A percentile compares a stretch with the other conserved stretches of the same genome.
phyloP scores from a whole-genome alignment of 1,140 invertebrate genomes.

The Drosophila fuyamai region DNA sequence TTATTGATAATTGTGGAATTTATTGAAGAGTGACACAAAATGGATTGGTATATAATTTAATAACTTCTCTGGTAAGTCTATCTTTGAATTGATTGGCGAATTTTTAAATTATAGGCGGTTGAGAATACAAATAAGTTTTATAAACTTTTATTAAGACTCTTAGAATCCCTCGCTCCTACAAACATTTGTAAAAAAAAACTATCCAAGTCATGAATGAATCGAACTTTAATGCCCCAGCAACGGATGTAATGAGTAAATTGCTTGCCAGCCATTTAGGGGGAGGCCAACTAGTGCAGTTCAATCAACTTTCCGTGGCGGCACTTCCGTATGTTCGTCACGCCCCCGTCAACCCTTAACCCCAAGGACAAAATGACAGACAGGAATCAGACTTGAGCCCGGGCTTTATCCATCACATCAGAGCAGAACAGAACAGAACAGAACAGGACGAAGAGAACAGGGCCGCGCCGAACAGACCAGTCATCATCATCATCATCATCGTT shows the following conservation, averaged over 20 bases:
- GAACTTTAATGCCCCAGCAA: not conserved
- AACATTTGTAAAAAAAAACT: no score
- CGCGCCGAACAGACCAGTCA: not conserved
- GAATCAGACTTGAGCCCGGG: conserved; percentile 6
- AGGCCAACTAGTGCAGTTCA: conserved; percentile 30
- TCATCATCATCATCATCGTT: conserved; percentile 16
- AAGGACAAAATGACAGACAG: conserved; percentile 5
- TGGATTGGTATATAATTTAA: no score
- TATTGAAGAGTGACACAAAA: no score
- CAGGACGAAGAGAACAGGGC: not conserved
- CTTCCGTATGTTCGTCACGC: conserved; percentile 25
- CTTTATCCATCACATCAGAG: conserved; percentile 21
- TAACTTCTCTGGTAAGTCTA: no score
- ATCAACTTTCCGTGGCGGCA: conserved; percentile 24
- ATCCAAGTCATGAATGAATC: not conserved
- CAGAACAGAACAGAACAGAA: not conserved
- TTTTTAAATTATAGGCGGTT: no score
- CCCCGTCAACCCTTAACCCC: conserved; percentile 5
- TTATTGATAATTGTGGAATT: no score
- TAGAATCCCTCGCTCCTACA: no score
- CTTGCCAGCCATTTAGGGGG: conserved; percentile 8
- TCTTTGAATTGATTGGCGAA: no score
- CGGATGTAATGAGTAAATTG: conserved; percentile 12
- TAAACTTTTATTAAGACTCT: no score
- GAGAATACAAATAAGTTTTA: no score